A percentile compares a stretch with the other conserved stretches of the same genome.
Evolutionary conservation across 2,888 invertebrate genomes (phyloP).

Genomic region (Sussaba pulchella): DNA sequence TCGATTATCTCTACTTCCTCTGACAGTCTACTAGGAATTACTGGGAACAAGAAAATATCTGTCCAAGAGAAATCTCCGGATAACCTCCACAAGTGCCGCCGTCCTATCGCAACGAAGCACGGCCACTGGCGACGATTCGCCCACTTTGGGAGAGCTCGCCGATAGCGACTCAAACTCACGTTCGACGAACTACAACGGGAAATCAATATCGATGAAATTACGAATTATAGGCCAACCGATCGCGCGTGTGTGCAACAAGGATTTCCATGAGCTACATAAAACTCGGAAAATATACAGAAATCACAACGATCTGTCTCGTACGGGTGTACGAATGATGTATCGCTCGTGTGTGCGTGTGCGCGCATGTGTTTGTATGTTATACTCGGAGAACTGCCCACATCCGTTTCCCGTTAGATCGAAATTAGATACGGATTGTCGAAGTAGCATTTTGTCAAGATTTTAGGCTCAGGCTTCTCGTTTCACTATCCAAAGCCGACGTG

Average conservation of each 20-base stretch:
- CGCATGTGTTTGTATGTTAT: neutral
- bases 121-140: slow-evolving; percentile 55
- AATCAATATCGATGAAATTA: slow-evolving; percentile 33
- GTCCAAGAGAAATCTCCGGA: slow-evolving; percentile 21
- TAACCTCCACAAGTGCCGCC: slow-evolving; percentile 5
- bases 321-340: neutral
- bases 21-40: too few species aligned
- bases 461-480: slow-evolving; percentile 4
- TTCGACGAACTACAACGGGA: slow-evolving; percentile 16
- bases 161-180: slow-evolving; percentile 30
- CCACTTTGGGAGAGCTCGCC: slow-evolving; percentile 40
- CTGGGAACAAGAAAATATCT: slow-evolving; percentile 22
- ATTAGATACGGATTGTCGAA: slow-evolving; percentile 54
- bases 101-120: neutral
- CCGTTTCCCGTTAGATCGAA: slow-evolving; percentile 57
- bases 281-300: neutral
- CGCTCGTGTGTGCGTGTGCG: neutral
- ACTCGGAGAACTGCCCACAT: slow-evolving; percentile 50
- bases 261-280: slow-evolving; percentile 39
- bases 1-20: slow-evolving; percentile 4
- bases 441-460: slow-evolving; percentile 21
- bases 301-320: neutral
- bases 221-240: neutral
- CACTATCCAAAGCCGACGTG: slow-evolving; percentile 42
- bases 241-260: slow-evolving; percentile 15